phyloP scores from a whole-genome alignment of 2,113 vertebrate genomes.

The Phoenicopterus ruber region DNA sequence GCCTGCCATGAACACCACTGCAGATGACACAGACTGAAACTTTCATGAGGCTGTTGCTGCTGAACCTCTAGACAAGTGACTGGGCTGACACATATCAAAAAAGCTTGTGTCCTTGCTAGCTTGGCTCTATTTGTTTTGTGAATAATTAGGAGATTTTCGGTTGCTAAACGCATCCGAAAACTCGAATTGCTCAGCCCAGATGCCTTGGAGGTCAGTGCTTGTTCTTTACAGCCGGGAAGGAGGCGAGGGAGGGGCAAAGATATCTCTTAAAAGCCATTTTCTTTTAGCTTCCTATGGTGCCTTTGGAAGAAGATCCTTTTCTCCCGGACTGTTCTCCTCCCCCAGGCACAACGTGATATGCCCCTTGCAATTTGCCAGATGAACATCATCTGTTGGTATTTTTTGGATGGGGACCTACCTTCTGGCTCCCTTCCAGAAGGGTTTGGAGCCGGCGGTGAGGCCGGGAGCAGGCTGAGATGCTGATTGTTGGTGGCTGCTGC shows the following conservation, averaged over 20 bases:
- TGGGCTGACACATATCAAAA: not conserved
- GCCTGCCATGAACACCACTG: not conserved
- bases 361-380: slow-evolving; percentile 16
- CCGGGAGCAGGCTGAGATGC: not conserved
- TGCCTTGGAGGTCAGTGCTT: slow-evolving; percentile 18
- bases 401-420: not conserved
- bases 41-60: not conserved
- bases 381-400: slow-evolving; percentile 34
- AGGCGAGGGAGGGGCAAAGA: not conserved
- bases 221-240: not conserved
- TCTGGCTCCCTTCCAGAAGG: slow-evolving; percentile 24
- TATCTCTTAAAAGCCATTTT: slow-evolving; percentile 38
- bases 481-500: not conserved
- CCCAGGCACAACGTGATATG: slow-evolving; percentile 32
- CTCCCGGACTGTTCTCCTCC: not conserved
- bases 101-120: not conserved
- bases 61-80: not conserved
- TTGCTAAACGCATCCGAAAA: not conserved
- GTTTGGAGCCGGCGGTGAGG: not conserved
- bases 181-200: not conserved
- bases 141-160: slow-evolving; percentile 33
- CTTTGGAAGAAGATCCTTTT: slow-evolving; percentile 34
- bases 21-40: not conserved
- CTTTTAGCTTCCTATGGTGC: not conserved
- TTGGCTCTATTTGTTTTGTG: not conserved